These are phyloP conservation scores for Dendrocincla fuliginosa DNA, from an alignment of 2,797 vertebrate species.

Conservation along the genomic window DNA sequence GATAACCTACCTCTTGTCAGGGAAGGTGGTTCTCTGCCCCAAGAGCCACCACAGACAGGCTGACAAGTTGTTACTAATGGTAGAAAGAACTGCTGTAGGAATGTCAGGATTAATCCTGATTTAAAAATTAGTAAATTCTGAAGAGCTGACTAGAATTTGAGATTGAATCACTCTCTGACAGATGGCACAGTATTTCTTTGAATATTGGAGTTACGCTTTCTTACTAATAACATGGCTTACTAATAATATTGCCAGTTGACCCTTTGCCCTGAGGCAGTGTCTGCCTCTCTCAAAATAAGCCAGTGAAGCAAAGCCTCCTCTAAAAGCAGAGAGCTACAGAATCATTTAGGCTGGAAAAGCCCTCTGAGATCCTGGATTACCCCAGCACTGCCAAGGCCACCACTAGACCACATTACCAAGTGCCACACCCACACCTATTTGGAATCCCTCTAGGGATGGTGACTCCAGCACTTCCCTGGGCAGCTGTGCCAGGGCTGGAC, in stretches of 20 bases:
- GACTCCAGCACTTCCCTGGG: background rate
- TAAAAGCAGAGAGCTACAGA: background rate
- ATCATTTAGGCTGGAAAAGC: background rate
- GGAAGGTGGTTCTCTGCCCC: background rate
- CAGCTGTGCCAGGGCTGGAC: background rate
- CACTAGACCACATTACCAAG: background rate
- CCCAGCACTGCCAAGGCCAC: background rate
- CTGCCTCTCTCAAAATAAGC: background rate
- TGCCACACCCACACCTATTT: background rate
- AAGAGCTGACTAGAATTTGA: background rate
- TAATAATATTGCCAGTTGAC: background rate
- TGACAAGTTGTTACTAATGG: background rate
- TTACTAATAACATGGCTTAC: background rate
- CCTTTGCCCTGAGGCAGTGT: background rate
- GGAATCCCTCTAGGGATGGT: background rate
- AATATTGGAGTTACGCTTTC: background rate
- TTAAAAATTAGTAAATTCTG: background rate
- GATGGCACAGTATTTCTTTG: background rate
- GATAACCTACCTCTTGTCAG: background rate
- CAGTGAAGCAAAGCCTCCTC: background rate
- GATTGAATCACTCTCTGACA: background rate
- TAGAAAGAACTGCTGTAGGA: background rate
- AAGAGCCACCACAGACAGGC: background rate
- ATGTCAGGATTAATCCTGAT: background rate
- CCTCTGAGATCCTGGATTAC: background rate